Base-by-base conservation (phyloP, 2,888 invertebrate genomes). In the Tridacna gigas region DNA sequence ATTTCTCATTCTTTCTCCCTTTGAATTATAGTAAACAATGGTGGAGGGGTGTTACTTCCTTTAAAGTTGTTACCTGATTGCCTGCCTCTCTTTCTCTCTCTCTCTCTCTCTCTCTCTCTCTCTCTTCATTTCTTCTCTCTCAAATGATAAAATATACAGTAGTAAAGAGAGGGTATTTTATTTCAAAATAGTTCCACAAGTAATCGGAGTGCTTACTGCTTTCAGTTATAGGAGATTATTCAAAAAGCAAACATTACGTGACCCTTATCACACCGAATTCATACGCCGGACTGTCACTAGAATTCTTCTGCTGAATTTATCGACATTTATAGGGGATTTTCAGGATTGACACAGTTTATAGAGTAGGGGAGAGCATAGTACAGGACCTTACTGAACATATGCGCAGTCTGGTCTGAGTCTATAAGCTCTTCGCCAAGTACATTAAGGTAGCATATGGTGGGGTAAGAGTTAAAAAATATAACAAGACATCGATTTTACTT, bases 181-280 rank as follows among this genome's bases (percentile, higher is more conserved):
- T 56, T 5, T 56, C 56, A 56, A 56, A 56, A 63, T 22, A 63
- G 18, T 5, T 56, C n/a, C 25, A 67, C 67, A 63, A 61, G 80
- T 79, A 15, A 61, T 47, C n/a, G 20, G 25, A 47, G 85, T 85
- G 77, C 85, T 80, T 56, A 77, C 47, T 65, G 73, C 82, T 80
- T 77, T 74, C 74, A 77, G 48, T 22, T 65, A 69, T 69, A 51
- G 56, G 48, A 77, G 60, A 60, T 26, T 73, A 47, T 71, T 51
- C 51, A 63, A 77, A 77, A 65, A 77, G 82, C 77, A 82, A 85
- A 85, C 76, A 85, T 79, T 85, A 60, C 28, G 61, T 75, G 73
- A 61, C 45, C 73, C 48, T 48, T 65, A 20, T 56, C 56, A 56
- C 56, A 56, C 15, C 15, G 2, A 56, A 56, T 20, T 20, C 56